Conservation (phyloP, 2,797 vertebrate species). For the Diplodus puntazzo region DNA sequence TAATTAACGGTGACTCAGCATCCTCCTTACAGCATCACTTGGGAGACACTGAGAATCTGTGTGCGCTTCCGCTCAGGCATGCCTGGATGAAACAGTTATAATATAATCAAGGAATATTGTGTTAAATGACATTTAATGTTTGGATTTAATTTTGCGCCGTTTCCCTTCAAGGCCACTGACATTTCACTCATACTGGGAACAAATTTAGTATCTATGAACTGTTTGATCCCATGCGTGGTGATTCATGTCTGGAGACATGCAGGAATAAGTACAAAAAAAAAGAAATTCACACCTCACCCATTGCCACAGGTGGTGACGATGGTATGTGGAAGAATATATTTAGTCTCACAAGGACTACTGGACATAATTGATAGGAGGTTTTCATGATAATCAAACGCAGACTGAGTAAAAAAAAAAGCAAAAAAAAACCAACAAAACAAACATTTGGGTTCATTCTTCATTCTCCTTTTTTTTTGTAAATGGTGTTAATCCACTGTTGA, state of each 20-base stretch:
- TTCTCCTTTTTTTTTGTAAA: background rate
- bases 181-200: slow-evolving; percentile 15
- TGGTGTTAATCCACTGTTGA: background rate
- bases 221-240: slow-evolving; percentile 6
- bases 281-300: background rate
- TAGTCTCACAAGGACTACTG: background rate
- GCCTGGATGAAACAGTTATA: background rate
- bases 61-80: background rate
- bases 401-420: background rate
- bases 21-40: slow-evolving; percentile 1
- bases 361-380: slow-evolving; percentile 2
- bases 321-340: background rate
- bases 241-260: background rate
- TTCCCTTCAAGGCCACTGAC: background rate
- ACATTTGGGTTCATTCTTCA: background rate
- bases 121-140: slow-evolving; percentile 22
- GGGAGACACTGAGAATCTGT: background rate
- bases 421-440: background rate
- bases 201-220: slow-evolving; percentile 2
- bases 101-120: background rate
- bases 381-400: slow-evolving; percentile 5
- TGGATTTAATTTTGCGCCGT: background rate
- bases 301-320: background rate
- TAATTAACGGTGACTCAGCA: slow-evolving; percentile 44
- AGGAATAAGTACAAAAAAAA: background rate